A percentile compares a stretch with the other conserved stretches of the same genome.
phyloP scores from a whole-genome alignment of 2,797 vertebrate genomes.

The Sebastes cheni region DNA sequence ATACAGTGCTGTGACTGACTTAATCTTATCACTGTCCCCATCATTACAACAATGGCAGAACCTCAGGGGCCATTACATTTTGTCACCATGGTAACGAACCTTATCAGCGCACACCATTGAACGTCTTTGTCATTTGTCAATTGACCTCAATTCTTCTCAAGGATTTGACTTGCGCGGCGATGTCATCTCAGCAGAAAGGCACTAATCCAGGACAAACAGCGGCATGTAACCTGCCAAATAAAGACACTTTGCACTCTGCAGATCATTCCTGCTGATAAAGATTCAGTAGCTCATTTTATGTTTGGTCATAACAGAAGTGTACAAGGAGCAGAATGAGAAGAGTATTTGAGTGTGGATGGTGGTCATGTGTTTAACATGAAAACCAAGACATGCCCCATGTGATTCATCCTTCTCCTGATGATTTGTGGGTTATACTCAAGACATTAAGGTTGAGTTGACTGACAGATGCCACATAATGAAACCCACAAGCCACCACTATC shows the following conservation, averaged over 20 bases:
- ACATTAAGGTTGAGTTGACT: conserved; percentile 19
- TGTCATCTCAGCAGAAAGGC: conserved; percentile 19
- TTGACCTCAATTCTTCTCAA: conserved; percentile 50
- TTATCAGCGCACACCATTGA: conserved; percentile 52
- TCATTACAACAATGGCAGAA: conserved; percentile 13
- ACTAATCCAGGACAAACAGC: too few species aligned
- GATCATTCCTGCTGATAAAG: too few species aligned
- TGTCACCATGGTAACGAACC: conserved; percentile 62
- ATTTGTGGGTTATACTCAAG: background rate
- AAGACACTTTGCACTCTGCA: too few species aligned
- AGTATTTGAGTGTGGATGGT: background rate
- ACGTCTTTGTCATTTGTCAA: conserved; percentile 45
- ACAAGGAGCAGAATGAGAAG: background rate
- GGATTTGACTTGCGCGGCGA: conserved; percentile 36
- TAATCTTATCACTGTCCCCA: conserved; percentile 42
- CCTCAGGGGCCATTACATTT: conserved; percentile 24
- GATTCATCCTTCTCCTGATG: background rate
- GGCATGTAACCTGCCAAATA: too few species aligned
- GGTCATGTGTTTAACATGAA: background rate
- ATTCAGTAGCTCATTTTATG: too few species aligned
- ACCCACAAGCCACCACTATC: background rate
- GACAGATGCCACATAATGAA: conserved; percentile 17
- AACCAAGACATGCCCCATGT: background rate
- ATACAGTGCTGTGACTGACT: background rate
- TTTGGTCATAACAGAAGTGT: too few species aligned